phyloP scores from a whole-genome alignment of 2,797 vertebrate genomes.

The Sternotherus odoratus region DNA sequence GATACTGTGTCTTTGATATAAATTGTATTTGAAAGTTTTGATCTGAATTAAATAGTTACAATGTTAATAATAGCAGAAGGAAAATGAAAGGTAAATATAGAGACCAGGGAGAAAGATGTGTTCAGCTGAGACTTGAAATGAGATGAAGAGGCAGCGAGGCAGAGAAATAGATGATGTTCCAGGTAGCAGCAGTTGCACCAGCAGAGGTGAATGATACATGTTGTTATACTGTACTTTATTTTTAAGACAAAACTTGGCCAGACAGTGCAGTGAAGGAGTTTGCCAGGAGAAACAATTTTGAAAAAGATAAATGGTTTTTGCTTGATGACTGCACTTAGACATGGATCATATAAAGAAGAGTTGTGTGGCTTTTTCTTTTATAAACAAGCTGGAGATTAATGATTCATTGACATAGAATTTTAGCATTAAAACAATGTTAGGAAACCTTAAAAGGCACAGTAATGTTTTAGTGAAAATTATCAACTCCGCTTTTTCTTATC shows the following conservation, averaged over 20 bases:
- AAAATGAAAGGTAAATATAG: not conserved
- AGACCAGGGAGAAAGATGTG: not conserved
- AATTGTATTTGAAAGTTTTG: not conserved
- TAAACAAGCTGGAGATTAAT: conserved; percentile 42
- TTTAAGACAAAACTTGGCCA: conserved; percentile 75
- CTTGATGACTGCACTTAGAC: conserved; percentile 29
- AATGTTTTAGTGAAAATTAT: conserved; percentile 30
- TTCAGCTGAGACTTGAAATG: not conserved
- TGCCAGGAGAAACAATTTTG: conserved; percentile 75
- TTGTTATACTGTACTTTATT: conserved; percentile 72
- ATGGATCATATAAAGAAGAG: conserved; percentile 23
- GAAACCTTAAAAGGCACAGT: conserved; percentile 33
- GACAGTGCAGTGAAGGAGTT: conserved; percentile 70
- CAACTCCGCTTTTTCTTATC: conserved; percentile 13
- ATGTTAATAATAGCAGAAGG: not conserved
- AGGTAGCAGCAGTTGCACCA: not conserved
- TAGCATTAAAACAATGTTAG: conserved; percentile 60
- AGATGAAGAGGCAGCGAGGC: not conserved
- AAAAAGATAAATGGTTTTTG: conserved; percentile 71
- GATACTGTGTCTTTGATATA: not conserved
- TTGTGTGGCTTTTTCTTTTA: conserved; percentile 38
- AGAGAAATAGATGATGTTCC: not conserved
- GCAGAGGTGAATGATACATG: conserved; percentile 48
- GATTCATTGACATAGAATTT: conserved; percentile 39
- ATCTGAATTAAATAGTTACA: not conserved